These are phyloP conservation scores for Serilophus lunatus DNA, from an alignment of 2,113 vertebrate genomes.

Conservation along the genomic window DNA sequence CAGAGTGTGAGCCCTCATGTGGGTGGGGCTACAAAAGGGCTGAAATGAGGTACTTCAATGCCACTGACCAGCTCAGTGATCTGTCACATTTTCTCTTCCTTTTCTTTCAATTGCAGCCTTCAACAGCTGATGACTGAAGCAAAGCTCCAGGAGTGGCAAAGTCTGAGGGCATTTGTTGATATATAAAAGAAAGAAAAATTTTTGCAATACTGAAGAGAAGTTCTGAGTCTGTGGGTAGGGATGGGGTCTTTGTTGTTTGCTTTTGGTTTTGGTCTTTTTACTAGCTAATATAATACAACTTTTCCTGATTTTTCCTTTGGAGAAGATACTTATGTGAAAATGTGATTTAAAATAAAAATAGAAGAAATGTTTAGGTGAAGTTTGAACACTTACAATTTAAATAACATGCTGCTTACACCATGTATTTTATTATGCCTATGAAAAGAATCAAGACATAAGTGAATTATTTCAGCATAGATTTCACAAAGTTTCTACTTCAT, in stretches of 20 bases:
- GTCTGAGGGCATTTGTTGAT: not conserved
- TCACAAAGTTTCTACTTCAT: not conserved
- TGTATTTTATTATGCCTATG: not conserved
- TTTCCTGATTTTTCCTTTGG: not conserved
- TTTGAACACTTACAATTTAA: too few species aligned
- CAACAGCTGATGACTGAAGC: not conserved
- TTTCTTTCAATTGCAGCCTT: not conserved
- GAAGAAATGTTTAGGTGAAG: not conserved
- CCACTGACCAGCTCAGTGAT: not conserved
- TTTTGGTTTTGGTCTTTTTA: not conserved
- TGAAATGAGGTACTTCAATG: rapidly evolving
- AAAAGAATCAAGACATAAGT: not conserved
- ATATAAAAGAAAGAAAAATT: not conserved
- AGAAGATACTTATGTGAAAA: not conserved
- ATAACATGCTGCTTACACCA: too few species aligned
- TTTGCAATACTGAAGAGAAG: not conserved
- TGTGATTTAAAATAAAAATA: not conserved
- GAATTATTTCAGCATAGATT: not conserved
- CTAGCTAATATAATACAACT: not conserved
- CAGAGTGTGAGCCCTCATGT: rapidly evolving
- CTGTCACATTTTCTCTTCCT: rapidly evolving
- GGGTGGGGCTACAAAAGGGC: too few species aligned
- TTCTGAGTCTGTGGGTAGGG: not conserved
- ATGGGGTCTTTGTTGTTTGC: rapidly evolving
- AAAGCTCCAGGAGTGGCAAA: not conserved